Conservation (phyloP, 2,797 vertebrate species). For the Catamblyrhynchus diadema region DNA sequence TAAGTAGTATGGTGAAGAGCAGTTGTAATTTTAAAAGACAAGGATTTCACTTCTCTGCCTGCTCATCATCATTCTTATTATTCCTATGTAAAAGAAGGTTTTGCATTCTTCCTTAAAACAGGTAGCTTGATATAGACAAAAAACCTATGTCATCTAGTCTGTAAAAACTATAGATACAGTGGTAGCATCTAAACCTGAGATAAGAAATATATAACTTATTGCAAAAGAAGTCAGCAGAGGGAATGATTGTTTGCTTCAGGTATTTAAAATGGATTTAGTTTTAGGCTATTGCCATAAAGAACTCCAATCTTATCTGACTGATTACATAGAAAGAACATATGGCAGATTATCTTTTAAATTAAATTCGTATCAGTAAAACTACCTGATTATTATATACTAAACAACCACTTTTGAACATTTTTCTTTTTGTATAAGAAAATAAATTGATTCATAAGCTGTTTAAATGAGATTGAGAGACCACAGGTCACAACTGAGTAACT, state of each 20-base stretch:
- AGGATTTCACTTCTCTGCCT: not conserved
- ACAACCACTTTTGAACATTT: not conserved
- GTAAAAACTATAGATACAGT: not conserved
- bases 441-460: not conserved
- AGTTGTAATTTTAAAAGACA: not conserved
- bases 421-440: conserved; percentile 3
- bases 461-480: not conserved
- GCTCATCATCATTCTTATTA: not conserved
- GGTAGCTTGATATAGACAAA: not conserved
- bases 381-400: not conserved
- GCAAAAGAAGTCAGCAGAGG: not conserved
- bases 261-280: not conserved
- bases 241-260: not conserved
- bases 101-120: not conserved
- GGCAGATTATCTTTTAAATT: not conserved
- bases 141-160: rapidly evolving
- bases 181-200: not conserved
- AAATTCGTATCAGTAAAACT: not conserved
- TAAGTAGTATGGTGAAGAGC: not conserved
- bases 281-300: not conserved
- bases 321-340: not conserved
- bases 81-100: not conserved
- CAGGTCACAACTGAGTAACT: not conserved
- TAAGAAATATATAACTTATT: not conserved
- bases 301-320: not conserved